A percentile compares a stretch with the other conserved stretches of the same genome.
Conservation (phyloP, 2,113 vertebrate species). For the Ovis aries region DNA sequence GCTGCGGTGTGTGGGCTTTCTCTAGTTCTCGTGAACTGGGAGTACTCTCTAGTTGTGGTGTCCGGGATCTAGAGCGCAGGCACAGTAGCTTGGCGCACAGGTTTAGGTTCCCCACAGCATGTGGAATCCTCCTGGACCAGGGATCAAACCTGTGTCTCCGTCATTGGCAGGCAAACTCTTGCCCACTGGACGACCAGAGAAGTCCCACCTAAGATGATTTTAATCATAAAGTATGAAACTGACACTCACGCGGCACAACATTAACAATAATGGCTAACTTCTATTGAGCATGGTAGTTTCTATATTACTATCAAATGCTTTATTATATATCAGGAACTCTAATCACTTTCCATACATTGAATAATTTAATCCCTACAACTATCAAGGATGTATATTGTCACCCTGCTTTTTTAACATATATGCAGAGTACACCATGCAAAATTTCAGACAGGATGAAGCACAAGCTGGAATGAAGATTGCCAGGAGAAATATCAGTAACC, state of each 20-base stretch:
- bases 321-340: background rate
- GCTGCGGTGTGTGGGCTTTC: too few relatives aligned
- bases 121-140: background rate
- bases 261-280: background rate
- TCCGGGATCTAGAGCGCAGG: rapidly evolving
- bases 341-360: background rate
- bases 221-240: background rate
- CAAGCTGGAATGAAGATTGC: too few relatives aligned
- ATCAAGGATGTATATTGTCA: too few relatives aligned
- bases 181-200: too few relatives aligned
- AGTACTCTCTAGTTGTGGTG: too few relatives aligned
- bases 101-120: too few relatives aligned
- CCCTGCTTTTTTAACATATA: too few relatives aligned
- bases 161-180: background rate
- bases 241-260: background rate
- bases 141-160: background rate
- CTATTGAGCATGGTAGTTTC: background rate
- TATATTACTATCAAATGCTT: background rate
- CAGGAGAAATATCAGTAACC: too few relatives aligned
- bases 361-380: background rate
- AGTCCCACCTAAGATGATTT: background rate
- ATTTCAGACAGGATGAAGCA: too few relatives aligned
- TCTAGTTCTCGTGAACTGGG: too few relatives aligned
- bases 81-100: too few relatives aligned
- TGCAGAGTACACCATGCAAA: too few relatives aligned